Evolutionary conservation across 1,140 invertebrate genomes (phyloP), one percentile per base, ranked within the genome.

Genomic region (Condylostylus longicornis): DNA sequence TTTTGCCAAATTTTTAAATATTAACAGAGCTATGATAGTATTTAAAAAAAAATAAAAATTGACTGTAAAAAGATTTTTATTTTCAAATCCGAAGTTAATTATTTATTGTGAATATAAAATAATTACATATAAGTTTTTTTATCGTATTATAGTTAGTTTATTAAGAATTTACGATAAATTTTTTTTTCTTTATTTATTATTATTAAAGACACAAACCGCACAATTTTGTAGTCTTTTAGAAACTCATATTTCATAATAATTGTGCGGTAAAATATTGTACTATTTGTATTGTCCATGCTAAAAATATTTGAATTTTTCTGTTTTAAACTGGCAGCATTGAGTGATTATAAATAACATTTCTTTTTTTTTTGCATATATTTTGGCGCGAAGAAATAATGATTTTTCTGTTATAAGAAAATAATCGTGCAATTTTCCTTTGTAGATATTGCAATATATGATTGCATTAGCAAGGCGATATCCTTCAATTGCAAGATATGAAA

Each of bases 401-500:
- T n/a, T n/a, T n/a, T n/a, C n/a, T n/a, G n/a, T n/a, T n/a, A n/a
- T n/a, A n/a, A n/a, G n/a, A n/a, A n/a, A n/a, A 25, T n/a, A 25
- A 25, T 25, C 7, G 23, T 25, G n/a, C 7, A 25, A 7, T n/a
- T 25, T 8, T 25, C n/a, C n/a, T 25, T 25, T 8, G n/a, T 17
- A 44, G 42, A 50, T 58, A 10, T 43, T 58, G 5, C 54, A 46
- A 40, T 58, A 51, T 12, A 58, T 58, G 51, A 54, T 49, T 20
- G 50, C 47, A 7, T 30, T 58, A 35, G 53, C 55, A 2, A 18
- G 44, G 4, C 46, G 55, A 17, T 51, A 58, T 47, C 55, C 55
- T 0, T 48, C 51, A 18, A 48, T 49, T 35, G 58, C 55, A 13
- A 56, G 49, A 18, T 50, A 61, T 20, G 53, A 59, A 27, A 53